Conservation (phyloP, 2,888 invertebrate species). For the Acanthosepion lycidas region DNA sequence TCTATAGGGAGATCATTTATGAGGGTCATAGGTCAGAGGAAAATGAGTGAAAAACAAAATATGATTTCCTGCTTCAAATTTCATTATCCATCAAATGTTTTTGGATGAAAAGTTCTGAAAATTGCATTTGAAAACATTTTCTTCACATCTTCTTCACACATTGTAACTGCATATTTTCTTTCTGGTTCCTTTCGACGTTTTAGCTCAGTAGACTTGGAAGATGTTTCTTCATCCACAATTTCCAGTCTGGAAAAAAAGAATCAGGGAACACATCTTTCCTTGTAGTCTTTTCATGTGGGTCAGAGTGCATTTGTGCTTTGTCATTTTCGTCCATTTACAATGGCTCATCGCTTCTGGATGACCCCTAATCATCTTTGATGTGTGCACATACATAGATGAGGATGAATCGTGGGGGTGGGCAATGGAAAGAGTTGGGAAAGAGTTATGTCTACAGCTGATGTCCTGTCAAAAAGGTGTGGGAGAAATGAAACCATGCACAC, state of each 20-base stretch:
- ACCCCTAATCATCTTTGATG: background rate
- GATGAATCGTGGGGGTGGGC: background rate
- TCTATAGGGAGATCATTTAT: background rate
- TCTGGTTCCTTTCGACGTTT: background rate
- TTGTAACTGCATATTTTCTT: background rate
- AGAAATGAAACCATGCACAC: background rate
- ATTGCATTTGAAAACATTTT: constrained; percentile 13
- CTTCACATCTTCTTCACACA: background rate
- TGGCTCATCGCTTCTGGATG: background rate
- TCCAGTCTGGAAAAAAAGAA: background rate
- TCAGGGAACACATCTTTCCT: background rate
- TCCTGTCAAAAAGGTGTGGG: too few species aligned
- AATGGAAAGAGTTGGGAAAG: background rate
- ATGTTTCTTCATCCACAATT: constrained; percentile 5
- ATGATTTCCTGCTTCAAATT: background rate
- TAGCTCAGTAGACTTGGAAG: background rate
- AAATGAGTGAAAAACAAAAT: background rate
- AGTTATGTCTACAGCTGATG: background rate
- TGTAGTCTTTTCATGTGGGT: background rate
- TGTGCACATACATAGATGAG: background rate
- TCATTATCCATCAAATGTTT: background rate
- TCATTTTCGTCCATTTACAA: background rate
- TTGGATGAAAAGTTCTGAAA: background rate
- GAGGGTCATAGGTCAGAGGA: background rate
- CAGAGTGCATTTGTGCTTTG: background rate